Evolutionary conservation across 2,888 invertebrate species (phyloP), one percentile per base, ranked within the genome.

Genomic region (Coelogynopora nodosa): DNA sequence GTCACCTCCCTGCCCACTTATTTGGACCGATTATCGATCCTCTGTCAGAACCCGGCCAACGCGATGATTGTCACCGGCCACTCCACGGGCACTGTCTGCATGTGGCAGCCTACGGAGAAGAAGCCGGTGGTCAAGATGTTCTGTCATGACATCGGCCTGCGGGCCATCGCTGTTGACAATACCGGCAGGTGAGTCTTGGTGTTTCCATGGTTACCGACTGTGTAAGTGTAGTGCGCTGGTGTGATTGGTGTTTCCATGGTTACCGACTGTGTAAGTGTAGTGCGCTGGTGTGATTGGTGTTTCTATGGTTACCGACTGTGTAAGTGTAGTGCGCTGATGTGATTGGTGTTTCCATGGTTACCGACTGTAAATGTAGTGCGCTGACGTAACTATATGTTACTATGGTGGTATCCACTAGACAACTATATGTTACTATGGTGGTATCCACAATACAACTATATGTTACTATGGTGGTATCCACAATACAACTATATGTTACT

Each of bases 1-100:
- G 94, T 96, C 0, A 94, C 94, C 0, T 94, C 95, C 86, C 95
- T 94, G 89, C 94, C 94, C 88, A 95, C 96, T 0, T 94, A 94
- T 88, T 92, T 95, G 67, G 97, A 97, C 18, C 93, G 95, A 88
- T 94, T 97, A 82, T 94, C 92, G 86, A 94, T 95, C 0, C 95
- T 99, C 95, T 94, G 95, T 0, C 97, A 97, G 90, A 99, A 99
- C 93, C 97, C 98, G 0, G 94, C 94, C 90, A 99, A 98, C 93
- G 99, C 96, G 0, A 94, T 97, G 0, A 90, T 98, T 0, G 95
- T 96, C 90, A 92, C 96, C n/a, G 98, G 98, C 0, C 95, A 96
- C 91, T 93, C 95, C 0, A 31, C 31, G 92, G 94, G 98, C 23
- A 95, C 96, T 0, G 97, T 99, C 0, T 95, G 96, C 0, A 94